Conservation (phyloP, 2,888 invertebrate genomes). For the Hecatera dysodea region DNA sequence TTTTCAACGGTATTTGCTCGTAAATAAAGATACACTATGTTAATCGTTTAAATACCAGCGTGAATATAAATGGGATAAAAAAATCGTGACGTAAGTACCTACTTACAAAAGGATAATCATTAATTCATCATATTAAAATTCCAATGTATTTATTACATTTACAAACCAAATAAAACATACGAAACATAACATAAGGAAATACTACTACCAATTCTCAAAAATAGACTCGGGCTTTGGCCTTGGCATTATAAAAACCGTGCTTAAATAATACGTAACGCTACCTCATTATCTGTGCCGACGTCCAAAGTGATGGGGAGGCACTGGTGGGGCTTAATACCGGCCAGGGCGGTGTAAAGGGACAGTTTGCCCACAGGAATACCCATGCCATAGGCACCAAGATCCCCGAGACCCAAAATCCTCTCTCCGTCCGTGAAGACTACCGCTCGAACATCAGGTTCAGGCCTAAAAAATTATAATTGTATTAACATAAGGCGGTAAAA, state of each 20-base stretch:
- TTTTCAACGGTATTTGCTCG: background rate
- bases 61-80: background rate
- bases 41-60: background rate
- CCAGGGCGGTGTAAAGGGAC: conserved; percentile 98
- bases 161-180: conserved; percentile 23
- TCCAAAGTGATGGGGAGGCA: conserved; percentile 98
- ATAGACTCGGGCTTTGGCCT: conserved; percentile 37
- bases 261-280: conserved; percentile 70
- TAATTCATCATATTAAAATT: conserved; percentile 10
- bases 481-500: background rate
- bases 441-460: conserved; percentile 96
- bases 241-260: conserved; percentile 50
- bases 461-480: conserved; percentile 88
- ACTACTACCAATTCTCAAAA: conserved; percentile 7
- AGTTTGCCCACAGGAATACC: conserved; percentile 99
- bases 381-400: conserved; percentile 99
- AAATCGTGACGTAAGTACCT: background rate
- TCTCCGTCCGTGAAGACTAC: conserved; percentile 99
- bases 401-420: conserved; percentile 98
- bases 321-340: conserved; percentile 98
- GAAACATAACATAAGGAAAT: conserved; percentile 29
- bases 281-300: conserved; percentile 98
- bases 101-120: background rate
- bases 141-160: background rate
- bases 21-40: background rate